Base-by-base conservation (phyloP, 2,113 vertebrate genomes). In the Aviceda subcristata region DNA sequence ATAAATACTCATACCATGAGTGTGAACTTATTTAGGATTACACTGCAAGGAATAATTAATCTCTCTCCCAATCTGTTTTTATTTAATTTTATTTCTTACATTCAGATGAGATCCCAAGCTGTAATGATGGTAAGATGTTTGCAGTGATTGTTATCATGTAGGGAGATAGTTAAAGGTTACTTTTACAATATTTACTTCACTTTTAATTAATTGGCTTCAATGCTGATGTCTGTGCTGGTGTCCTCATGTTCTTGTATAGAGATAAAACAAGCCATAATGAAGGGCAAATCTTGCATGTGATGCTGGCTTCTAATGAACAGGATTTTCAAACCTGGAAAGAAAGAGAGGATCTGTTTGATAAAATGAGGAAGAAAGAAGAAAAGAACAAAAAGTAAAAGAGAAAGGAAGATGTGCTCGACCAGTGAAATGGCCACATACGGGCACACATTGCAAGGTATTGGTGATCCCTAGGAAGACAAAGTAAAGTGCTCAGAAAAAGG, bases 221-320 rank as follows among this genome's bases (percentile, higher is more conserved):
- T 48, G 34, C 21, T 38, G 21, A 32, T 81, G 18, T 36, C 56
- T 86, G 71, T 0, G 6, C 53, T 60, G 57, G 23, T 88, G 62
- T 93, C 78, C 90, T 94, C 55, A 15, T 84, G 64, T 94, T 94
- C 94, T 97, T 30, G 46, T 96, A 94, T 95, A 91, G 60, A 60
- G 36, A 88, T 75, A 85, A 83, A 92, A 78, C 6, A 9, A 85
- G 26, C 11, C 24, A 56, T 89, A 77, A 51, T 45, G 20, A 90
- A 86, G 57, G 51, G n/a, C 74, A 83, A 67, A 59, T 74, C 39
- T 80, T 24, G 27, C 50, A 73, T 96, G 77, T 43, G n/a, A 53
- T 60, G 4, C 74, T 96, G 94, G 90, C 86, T 94, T 86, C 82
- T 75, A 38, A 90, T 90, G 85, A 94, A 93, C 80, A 95, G 56